These are phyloP conservation scores for Notodonta dromedarius DNA, from an alignment of 2,888 invertebrate species.

Conservation along the genomic window DNA sequence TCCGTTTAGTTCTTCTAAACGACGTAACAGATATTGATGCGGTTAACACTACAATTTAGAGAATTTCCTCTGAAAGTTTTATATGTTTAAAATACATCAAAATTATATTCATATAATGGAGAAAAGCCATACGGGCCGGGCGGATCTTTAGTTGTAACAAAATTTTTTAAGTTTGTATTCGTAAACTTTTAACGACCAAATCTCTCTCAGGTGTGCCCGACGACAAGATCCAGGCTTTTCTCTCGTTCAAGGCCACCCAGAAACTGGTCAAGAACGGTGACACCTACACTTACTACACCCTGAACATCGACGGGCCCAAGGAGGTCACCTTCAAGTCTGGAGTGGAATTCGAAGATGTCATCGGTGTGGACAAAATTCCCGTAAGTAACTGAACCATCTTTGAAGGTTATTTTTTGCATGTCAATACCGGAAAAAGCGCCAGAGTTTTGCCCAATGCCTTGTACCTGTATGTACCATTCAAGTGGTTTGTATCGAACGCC, in stretches of 20 bases:
- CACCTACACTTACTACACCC: constrained; percentile 37
- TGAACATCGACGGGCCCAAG: constrained; percentile 22
- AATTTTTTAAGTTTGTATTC: neutral
- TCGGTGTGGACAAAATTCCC: constrained; percentile 25
- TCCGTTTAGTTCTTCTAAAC: too few relatives aligned
- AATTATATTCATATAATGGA: too few relatives aligned
- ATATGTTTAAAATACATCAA: too few relatives aligned
- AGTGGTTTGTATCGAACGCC: too few relatives aligned
- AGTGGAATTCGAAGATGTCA: constrained; percentile 50
- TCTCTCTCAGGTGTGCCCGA: constrained; percentile 40
- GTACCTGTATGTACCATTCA: too few relatives aligned
- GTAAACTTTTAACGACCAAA: neutral
- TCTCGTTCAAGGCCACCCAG: constrained; percentile 32
- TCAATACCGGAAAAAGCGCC: too few relatives aligned
- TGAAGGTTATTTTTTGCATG: too few relatives aligned
- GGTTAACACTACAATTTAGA: too few relatives aligned
- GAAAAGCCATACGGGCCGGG: too few relatives aligned
- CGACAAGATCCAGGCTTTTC: constrained; percentile 28
- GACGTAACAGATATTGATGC: too few relatives aligned
- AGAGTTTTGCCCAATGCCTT: too few relatives aligned
- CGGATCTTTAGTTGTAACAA: neutral
- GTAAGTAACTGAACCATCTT: constrained; percentile 22
- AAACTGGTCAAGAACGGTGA: constrained; percentile 53
- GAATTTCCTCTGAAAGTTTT: too few relatives aligned
- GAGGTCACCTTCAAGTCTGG: constrained; percentile 52